Evolutionary conservation across 2,797 vertebrate genomes (phyloP).

Genomic region (Danio jaintianensis): DNA sequence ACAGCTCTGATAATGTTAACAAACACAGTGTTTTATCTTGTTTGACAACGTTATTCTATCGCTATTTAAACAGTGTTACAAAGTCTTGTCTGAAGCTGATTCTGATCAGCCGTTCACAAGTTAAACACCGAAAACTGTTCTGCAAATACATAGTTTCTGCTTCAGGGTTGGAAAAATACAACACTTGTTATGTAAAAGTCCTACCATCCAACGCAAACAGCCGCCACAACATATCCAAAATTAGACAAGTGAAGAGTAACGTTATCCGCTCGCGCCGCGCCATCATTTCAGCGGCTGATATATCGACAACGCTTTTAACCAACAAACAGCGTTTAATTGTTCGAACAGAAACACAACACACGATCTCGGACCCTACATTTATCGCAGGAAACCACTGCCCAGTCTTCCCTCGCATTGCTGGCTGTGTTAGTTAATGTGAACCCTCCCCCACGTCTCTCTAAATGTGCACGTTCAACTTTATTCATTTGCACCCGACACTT

Average conservation of each 20-base stretch:
- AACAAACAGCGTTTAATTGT: neutral
- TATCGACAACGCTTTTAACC: neutral
- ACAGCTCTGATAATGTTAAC: neutral
- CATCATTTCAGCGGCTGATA: neutral
- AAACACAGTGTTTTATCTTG: neutral
- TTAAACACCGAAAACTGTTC: neutral
- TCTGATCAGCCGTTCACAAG: neutral
- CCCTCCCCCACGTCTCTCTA: constrained; percentile 24
- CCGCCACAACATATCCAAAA: constrained; percentile 48
- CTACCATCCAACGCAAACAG: constrained; percentile 39
- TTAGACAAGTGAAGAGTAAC: constrained; percentile 21
- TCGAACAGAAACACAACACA: neutral
- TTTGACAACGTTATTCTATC: neutral
- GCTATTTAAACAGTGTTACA: neutral
- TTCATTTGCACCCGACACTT: neutral
- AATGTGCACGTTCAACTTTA: constrained; percentile 28
- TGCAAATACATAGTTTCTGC: too few species aligned
- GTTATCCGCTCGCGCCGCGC: neutral
- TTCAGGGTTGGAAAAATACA: neutral
- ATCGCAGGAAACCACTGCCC: constrained; percentile 34
- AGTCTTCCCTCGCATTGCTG: constrained; percentile 18
- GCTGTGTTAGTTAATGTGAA: neutral
- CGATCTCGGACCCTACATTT: neutral
- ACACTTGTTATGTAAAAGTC: neutral
- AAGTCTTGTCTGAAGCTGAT: neutral